phyloP scores from a whole-genome alignment of 1,140 invertebrate species.

The Aphidius ervi region DNA sequence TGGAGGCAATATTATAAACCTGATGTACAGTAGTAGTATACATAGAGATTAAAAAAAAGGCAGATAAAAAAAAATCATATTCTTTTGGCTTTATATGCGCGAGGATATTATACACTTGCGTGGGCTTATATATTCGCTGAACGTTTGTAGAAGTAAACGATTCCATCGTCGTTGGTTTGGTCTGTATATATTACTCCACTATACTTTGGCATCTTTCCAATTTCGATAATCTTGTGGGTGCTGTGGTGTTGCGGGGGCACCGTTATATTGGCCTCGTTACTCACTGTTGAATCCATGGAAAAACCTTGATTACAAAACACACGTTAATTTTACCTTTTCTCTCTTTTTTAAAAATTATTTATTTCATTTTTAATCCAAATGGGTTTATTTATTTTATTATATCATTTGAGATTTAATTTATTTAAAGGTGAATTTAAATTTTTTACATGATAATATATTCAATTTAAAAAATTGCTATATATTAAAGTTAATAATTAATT shows the following conservation, averaged over 20 bases:
- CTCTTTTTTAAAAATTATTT: neutral
- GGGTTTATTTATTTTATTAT: too few species aligned
- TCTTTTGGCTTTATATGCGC: too few species aligned
- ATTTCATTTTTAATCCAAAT: too few species aligned
- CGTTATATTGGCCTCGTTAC: conserved; percentile 44
- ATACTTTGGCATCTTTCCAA: conserved; percentile 42
- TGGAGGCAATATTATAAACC: neutral
- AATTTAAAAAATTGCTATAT: too few species aligned
- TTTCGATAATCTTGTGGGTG: conserved; percentile 42
- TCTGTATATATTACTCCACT: conserved; percentile 4
- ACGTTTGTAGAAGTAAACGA: conserved; percentile 3
- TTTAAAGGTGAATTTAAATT: neutral
- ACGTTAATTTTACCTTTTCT: neutral
- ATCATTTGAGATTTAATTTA: neutral
- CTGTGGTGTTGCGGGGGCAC: conserved; percentile 40
- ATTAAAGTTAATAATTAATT: too few species aligned
- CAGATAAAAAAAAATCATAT: neutral
- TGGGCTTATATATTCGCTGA: neutral
- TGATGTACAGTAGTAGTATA: too few species aligned
- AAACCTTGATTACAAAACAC: conserved; percentile 25
- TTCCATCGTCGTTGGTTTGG: conserved; percentile 1
- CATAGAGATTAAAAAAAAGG: neutral
- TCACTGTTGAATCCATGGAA: conserved; percentile 41
- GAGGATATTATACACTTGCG: too few species aligned
- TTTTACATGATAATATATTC: neutral